phyloP scores from a whole-genome alignment of 2,113 vertebrate genomes.

The Nibea albiflora region DNA sequence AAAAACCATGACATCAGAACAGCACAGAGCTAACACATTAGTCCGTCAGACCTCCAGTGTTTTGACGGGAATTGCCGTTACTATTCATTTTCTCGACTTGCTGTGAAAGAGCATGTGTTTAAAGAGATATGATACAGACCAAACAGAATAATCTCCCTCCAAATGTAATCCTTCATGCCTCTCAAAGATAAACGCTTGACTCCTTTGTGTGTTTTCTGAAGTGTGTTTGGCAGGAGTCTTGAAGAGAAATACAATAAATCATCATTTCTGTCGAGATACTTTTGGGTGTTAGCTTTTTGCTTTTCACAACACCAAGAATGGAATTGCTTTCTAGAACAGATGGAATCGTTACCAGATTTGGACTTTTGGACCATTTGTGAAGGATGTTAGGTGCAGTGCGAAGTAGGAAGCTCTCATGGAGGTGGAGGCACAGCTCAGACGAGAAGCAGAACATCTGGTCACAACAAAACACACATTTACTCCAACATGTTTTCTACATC shows the following conservation, averaged over 20 bases:
- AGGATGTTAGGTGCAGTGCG: neutral
- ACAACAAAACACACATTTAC: neutral
- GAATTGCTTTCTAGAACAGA: neutral
- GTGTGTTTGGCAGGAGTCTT: neutral
- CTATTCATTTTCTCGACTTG: slow-evolving; percentile 4
- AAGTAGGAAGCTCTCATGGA: neutral
- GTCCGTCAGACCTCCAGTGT: neutral
- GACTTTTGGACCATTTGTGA: neutral
- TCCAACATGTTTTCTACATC: neutral
- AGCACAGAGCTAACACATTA: neutral
- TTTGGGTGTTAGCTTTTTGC: slow-evolving; percentile 4
- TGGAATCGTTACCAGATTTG: neutral
- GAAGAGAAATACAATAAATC: neutral
- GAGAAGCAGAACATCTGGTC: neutral
- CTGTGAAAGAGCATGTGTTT: slow-evolving; percentile 1
- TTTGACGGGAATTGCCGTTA: slow-evolving; percentile 3
- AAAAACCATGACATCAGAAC: neutral
- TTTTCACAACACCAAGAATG: neutral
- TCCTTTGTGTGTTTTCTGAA: slow-evolving; percentile 5
- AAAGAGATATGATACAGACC: slow-evolving; percentile 11
- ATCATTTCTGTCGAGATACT: neutral
- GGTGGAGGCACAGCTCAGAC: neutral
- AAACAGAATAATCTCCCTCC: slow-evolving; percentile 1
- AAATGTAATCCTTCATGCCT: neutral
- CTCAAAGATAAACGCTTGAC: neutral